Base-by-base conservation (phyloP, 2,113 vertebrate species). In the Aegithalos caudatus region DNA sequence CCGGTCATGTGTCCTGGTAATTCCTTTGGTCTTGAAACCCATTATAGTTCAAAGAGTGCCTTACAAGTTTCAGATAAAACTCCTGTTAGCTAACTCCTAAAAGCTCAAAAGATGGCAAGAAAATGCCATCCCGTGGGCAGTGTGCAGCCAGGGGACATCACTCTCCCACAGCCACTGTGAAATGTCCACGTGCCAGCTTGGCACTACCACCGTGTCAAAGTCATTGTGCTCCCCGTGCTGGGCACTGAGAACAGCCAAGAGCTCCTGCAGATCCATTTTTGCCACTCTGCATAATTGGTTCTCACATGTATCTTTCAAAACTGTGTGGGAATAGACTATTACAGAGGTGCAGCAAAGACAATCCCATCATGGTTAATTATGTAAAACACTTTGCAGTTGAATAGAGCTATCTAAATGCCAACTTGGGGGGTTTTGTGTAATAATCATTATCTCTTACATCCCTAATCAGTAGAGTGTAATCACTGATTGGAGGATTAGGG, bases 361-460 rank as follows among this genome's bases (percentile, higher is more conserved):
- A 73, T 92, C 74, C 89, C 84, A 90, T 86, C 53, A 91, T 60
- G 76, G 93, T 66, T 95, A 94, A 96, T 97, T 96, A 91, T 92
- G 87, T 82, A 90, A 92, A 96, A 53, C 71, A 83, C 51, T 91
- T 85, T 54, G 81, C 79, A 88, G 74, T 58, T 93, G 71, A 94
- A 87, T 73, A 93, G 90, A 7, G 3, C 47, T 73, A 33, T 93
- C 62, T 72, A 91, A 94, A 85, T 94, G 85, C 62, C 91, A 80
- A n/a, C 67, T 76, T 70, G 45, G 71, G 87, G 8, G 28, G 1
- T 76, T 38, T 62, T 82, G 82, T 77, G 71, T 69, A 90, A 94
- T 95, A 94, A 94, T 93, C 35, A 4, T 95, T 96, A 77, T 85
- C 79, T 74, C 45, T 95, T 90, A 70, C 51, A 87, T 90, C 40